Percentiles rank a stretch among this genome's conserved stretches.
phyloP scores from a whole-genome alignment of 2,797 vertebrate species.

The Phrynocephalus guinanensis region DNA sequence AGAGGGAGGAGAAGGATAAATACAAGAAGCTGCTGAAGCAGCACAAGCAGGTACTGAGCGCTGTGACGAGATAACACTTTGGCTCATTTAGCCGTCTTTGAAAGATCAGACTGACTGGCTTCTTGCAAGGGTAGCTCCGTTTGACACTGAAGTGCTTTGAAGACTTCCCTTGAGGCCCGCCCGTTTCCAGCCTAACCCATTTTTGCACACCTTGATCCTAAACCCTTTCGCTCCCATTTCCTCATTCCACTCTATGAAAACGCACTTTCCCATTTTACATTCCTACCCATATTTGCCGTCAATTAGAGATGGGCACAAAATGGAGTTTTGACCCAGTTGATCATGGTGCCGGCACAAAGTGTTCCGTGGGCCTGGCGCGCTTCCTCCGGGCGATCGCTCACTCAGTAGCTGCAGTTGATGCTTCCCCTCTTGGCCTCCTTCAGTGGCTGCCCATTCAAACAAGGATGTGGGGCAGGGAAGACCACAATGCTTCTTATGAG shows the following conservation, averaged over 20 bases:
- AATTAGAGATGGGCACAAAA: too few relatives aligned
- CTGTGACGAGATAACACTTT: neutral
- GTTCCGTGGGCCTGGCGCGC: too few relatives aligned
- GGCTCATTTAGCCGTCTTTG: neutral
- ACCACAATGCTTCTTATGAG: too few relatives aligned
- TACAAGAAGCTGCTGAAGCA: slow-evolving; percentile 91
- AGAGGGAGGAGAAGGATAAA: slow-evolving; percentile 91
- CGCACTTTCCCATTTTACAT: neutral
- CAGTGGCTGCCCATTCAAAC: too few relatives aligned
- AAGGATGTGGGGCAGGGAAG: too few relatives aligned
- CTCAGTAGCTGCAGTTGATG: too few relatives aligned
- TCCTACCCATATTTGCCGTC: neutral
- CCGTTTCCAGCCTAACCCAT: neutral
- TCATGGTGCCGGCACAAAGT: too few relatives aligned
- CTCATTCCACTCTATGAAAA: neutral
- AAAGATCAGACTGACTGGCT: too few relatives aligned
- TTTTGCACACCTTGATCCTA: neutral
- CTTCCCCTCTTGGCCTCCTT: too few relatives aligned
- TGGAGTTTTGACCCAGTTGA: too few relatives aligned
- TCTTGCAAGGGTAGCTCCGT: neutral
- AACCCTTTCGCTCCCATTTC: neutral
- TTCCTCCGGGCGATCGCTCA: too few relatives aligned
- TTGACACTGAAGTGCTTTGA: neutral
- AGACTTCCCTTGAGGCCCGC: neutral
- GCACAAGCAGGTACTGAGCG: slow-evolving; percentile 91